These are phyloP conservation scores for Umimayanthus chanpuru DNA, from an alignment of 92 coral and sea anemone species.

Conservation along the genomic window DNA sequence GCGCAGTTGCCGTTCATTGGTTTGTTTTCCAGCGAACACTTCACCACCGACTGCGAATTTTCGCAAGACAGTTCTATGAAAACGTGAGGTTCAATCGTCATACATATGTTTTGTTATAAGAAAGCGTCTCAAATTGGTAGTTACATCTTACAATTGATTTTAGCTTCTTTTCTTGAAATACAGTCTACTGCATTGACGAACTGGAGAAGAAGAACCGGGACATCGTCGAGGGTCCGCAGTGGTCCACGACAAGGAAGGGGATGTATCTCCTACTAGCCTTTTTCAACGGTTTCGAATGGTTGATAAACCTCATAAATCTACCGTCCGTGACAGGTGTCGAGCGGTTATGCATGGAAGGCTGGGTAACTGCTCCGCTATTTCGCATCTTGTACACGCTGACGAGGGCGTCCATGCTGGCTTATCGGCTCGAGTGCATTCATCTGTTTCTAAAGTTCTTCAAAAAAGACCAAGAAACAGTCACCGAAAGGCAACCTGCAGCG, in stretches of 20 bases:
- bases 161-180: background rate
- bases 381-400: conserved; percentile 60
- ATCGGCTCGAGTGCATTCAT: conserved; percentile 61
- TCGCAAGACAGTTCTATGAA: too few species aligned
- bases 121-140: too few species aligned
- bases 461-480: conserved; percentile 41
- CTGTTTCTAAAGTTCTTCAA: conserved; percentile 60
- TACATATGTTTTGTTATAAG: too few species aligned
- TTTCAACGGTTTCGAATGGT: conserved; percentile 62
- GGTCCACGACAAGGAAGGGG: conserved; percentile 55
- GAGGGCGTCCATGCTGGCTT: conserved; percentile 65
- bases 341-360: conserved; percentile 51
- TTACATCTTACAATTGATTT: background rate
- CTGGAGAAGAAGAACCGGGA: conserved; percentile 52
- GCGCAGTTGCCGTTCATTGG: too few species aligned
- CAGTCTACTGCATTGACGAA: conserved; percentile 54
- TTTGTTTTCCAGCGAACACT: too few species aligned
- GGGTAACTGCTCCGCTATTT: conserved; percentile 44
- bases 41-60: too few species aligned
- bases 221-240: conserved; percentile 51
- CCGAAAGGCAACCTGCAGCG: conserved; percentile 1
- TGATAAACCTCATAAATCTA: conserved; percentile 47
- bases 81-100: too few species aligned
- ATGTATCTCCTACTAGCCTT: conserved; percentile 53
- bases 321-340: conserved; percentile 48